Evolutionary conservation across 2,888 invertebrate genomes (phyloP).

Genomic region (Caenorhabditis sp.): DNA sequence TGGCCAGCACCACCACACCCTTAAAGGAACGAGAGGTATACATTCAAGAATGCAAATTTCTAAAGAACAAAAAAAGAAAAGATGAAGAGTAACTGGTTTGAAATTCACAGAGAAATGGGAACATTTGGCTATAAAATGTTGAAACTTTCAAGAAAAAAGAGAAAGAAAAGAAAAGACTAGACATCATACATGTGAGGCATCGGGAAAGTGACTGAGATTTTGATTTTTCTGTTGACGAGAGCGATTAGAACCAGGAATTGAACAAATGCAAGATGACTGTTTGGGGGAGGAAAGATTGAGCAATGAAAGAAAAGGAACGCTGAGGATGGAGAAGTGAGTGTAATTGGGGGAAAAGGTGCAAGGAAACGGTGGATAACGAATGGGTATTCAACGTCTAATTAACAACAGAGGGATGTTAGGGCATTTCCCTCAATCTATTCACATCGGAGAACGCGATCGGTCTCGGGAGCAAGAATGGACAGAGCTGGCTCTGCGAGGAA

Average conservation of each 20-base stretch:
- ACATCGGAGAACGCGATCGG: conserved; percentile 42
- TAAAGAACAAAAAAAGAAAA: too few relatives aligned
- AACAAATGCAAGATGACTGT: conserved; percentile 28
- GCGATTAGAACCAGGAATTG: conserved; percentile 15
- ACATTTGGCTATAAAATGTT: too few relatives aligned
- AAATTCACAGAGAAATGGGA: too few relatives aligned
- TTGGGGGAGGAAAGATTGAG: conserved; percentile 48
- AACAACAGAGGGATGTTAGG: conserved; percentile 35
- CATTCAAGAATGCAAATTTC: not conserved
- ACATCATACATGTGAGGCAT: conserved; percentile 29
- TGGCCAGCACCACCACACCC: conserved; percentile 52
- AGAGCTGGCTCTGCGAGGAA: conserved; percentile 7
- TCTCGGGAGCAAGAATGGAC: conserved; percentile 15
- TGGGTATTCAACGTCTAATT: conserved; percentile 45
- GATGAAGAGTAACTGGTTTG: too few relatives aligned
- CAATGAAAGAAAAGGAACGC: conserved; percentile 28
- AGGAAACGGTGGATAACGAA: conserved; percentile 17
- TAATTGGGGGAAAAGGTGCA: not conserved
- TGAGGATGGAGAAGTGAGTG: conserved; percentile 25
- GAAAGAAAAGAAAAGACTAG: conserved; percentile 30
- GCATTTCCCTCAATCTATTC: not conserved
- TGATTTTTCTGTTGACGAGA: conserved; percentile 22
- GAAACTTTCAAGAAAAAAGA: too few relatives aligned
- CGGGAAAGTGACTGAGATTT: conserved; percentile 56
- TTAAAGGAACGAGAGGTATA: conserved; percentile 40